A percentile compares a stretch with the other conserved stretches of the same genome.
These are phyloP conservation scores for Corythoichthys haematopterus DNA, from an alignment of 2,113 vertebrate species.

Conservation along the genomic window DNA sequence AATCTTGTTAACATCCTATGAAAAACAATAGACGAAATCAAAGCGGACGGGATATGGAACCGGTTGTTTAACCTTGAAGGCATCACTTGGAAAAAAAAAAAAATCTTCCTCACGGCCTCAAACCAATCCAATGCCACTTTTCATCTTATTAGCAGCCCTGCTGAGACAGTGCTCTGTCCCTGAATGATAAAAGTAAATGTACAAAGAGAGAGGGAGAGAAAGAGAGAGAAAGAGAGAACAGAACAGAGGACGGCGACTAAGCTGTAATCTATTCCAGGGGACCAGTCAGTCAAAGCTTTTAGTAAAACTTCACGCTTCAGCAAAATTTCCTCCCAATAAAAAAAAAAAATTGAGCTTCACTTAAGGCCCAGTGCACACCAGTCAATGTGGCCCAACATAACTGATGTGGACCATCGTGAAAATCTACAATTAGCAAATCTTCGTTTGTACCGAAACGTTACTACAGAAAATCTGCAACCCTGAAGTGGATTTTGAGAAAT, in stretches of 20 bases:
- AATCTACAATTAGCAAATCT: no score
- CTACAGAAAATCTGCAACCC: no score
- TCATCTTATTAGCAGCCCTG: slow-evolving; percentile 66
- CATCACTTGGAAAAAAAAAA: slow-evolving; percentile 37
- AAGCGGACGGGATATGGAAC: slow-evolving; percentile 40
- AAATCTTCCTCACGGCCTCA: slow-evolving; percentile 33
- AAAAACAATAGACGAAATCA: slow-evolving; percentile 60
- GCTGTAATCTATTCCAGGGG: slow-evolving; percentile 27
- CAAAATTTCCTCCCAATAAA: slow-evolving; percentile 22
- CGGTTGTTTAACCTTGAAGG: slow-evolving; percentile 69
- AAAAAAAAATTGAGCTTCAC: slow-evolving; percentile 20
- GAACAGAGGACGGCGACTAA: slow-evolving; percentile 35
- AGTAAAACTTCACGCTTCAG: slow-evolving; percentile 24
- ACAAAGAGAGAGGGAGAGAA: slow-evolving; percentile 16
- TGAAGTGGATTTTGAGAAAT: no score
- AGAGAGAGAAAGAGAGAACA: slow-evolving; percentile 18
- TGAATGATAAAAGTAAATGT: slow-evolving; percentile 59
- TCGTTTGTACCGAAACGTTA: no score
- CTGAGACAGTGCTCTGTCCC: slow-evolving; percentile 36
- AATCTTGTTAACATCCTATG: slow-evolving; percentile 33
- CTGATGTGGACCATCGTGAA: no score
- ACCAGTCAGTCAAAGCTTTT: slow-evolving; percentile 16
- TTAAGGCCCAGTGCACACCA: slow-evolving; percentile 3
- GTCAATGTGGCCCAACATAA: no score
- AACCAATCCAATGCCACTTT: slow-evolving; percentile 48